Percentiles rank a stretch among this genome's conserved stretches.
These are phyloP conservation scores for Marmota flaviventris DNA, from an alignment of 2,113 vertebrate genomes.

Conservation along the genomic window DNA sequence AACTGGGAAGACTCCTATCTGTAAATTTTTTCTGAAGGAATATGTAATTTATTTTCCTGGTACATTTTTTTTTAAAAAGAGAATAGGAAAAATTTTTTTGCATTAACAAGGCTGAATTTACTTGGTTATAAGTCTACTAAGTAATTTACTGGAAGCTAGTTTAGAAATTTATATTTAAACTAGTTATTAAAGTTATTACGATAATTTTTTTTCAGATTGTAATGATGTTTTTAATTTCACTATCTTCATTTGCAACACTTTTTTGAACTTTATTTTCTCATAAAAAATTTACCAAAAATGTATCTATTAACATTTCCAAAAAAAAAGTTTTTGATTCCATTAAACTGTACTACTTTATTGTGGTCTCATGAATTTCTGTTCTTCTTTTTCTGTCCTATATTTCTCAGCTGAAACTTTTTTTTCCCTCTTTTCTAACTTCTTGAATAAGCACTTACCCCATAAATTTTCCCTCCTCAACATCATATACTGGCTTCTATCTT, in stretches of 20 bases:
- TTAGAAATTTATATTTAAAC: not conserved
- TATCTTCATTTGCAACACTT: not conserved
- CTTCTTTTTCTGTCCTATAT: not conserved
- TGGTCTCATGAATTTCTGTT: not conserved
- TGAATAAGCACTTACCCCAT: not conserved
- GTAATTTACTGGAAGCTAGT: not conserved
- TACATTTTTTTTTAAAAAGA: not conserved
- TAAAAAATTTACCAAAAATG: not conserved
- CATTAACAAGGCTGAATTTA: not conserved
- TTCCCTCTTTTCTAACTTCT: not conserved
- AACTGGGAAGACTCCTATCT: not conserved
- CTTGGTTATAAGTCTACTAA: not conserved
- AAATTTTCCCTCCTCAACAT: not conserved
- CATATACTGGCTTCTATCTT: not conserved
- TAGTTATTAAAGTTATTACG: not conserved
- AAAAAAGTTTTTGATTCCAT: not conserved
- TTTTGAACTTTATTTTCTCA: constrained; percentile 20
- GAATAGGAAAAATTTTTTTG: not conserved
- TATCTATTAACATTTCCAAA: not conserved
- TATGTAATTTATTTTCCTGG: not conserved
- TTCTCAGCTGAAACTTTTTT: not conserved
- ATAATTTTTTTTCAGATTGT: not conserved
- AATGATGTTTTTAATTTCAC: not conserved
- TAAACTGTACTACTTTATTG: not conserved
- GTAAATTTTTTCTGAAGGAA: constrained; percentile 4